Base-by-base conservation (phyloP, 1,140 invertebrate species). In the Bombyx mori region DNA sequence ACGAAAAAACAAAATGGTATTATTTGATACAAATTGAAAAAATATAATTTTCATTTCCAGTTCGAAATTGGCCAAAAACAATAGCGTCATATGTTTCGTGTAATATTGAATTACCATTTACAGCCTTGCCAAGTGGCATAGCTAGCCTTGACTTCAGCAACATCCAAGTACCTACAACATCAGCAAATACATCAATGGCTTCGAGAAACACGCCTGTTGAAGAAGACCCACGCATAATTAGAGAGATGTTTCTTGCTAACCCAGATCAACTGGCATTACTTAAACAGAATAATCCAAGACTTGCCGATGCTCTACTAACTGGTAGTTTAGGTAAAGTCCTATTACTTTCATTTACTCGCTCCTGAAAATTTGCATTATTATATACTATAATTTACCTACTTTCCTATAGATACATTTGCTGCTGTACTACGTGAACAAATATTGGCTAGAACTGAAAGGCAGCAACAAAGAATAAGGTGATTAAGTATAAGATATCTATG, bases 211-310 rank as follows among this genome's bases (percentile, higher is more conserved):
- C 88, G 44, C 77, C 86, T n/a, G 88, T 86, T 6, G 92, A 94
- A 68, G 94, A 98, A 79, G 96, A 98, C 86, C 97, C 97, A 18
- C 92, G 92, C n/a, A 91, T 94, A 63, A 94, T 99, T 49, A 89
- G 94, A 63, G 93, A 98, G 67, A 95, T 98, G 92, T 93, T 99
- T 61, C 79, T 98, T 26, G 93, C 93, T n/a, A 96, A 97, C 88
- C 97, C 97, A 0, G 95, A 98, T 80, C 95, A 98, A 73, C 74
- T 98, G 60, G 93, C 97, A 1, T 73, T 98, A 44, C 88, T 99
- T 0, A 96, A 97, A 80, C 96, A 98, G 77, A 97, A 98, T 70
- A 99, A 99, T 90, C 95, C 97, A 8, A 89, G 93, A 65, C 81
- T 99, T 46, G 97, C 97, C 12, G 97, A 98, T 82, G 97, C 98